phyloP scores from a whole-genome alignment of 2,113 vertebrate genomes.

The Pteronura brasiliensis region DNA sequence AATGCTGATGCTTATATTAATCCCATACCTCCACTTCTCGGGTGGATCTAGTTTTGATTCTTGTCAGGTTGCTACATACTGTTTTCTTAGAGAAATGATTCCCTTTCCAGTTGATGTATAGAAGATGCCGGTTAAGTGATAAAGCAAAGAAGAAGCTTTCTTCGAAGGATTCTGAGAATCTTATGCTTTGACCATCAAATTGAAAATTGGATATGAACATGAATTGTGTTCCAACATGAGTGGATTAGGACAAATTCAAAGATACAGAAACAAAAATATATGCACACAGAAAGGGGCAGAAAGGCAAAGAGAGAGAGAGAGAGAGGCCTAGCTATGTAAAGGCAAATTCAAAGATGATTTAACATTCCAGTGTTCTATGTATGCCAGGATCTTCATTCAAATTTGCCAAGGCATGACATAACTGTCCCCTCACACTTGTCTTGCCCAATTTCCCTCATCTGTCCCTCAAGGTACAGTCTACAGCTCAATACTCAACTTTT shows the following conservation, averaged over 20 bases:
- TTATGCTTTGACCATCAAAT: background rate
- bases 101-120: background rate
- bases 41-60: background rate
- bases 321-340: background rate
- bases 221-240: background rate
- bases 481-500: background rate
- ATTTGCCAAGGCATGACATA: background rate
- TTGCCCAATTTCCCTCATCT: background rate
- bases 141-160: background rate
- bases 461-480: background rate
- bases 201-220: background rate
- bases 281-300: background rate
- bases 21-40: background rate
- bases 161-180: background rate
- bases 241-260: background rate
- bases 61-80: background rate
- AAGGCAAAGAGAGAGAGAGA: background rate
- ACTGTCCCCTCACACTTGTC: background rate
- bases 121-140: background rate
- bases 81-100: background rate
- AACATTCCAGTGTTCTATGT: background rate
- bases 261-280: background rate
- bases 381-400: background rate
- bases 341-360: background rate
- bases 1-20: background rate